Evolutionary conservation across 92 coral and sea anemone species (phyloP), one percentile per base, ranked within the genome.

Genomic region (Porites evermanni): DNA sequence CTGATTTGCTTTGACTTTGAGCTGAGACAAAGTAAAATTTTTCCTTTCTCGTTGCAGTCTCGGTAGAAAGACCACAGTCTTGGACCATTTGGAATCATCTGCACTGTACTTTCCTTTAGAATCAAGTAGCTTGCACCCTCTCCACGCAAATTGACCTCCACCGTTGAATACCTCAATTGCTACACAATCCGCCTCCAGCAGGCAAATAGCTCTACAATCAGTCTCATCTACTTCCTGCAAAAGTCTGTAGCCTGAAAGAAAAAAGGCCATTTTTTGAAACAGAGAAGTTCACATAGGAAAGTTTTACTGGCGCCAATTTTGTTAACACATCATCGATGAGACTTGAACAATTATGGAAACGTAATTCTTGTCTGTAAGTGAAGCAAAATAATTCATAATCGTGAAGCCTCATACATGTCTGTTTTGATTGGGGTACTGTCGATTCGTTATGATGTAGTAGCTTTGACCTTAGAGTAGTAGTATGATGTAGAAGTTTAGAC

Each of bases 41-140:
- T 12, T 16, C 80, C 21, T 75, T 72, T 82, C 66, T 76, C 91
- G 58, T 19, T 88, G 91, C 32, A 88, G 71, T 38, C 87, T 58
- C 19, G 91, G 78, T 54, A 88, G 29, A 66, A 88, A 82, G 24
- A 88, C 78, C n/a, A n/a, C n/a, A n/a, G n/a, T n/a, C n/a, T n/a
- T n/a, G n/a, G n/a, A n/a, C n/a, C n/a, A n/a, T n/a, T n/a, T n/a
- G n/a, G n/a, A n/a, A n/a, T n/a, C n/a, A n/a, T n/a, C n/a, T n/a
- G n/a, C 21, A 70, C 72, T n/a, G 65, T 23, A 38, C 13, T 8
- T 13, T 53, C 4, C 7, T 56, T 1, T 78, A 16, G 79, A 44
- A 72, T 78, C 26, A 32, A 68, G 78, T 1, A 86, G 51, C 29
- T 67, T 78, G 24, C 87, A 83, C 8, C 80, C 74, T 12, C 80